Evolutionary conservation across 2,113 vertebrate genomes (phyloP).

Genomic region (Mungos mungo): DNA sequence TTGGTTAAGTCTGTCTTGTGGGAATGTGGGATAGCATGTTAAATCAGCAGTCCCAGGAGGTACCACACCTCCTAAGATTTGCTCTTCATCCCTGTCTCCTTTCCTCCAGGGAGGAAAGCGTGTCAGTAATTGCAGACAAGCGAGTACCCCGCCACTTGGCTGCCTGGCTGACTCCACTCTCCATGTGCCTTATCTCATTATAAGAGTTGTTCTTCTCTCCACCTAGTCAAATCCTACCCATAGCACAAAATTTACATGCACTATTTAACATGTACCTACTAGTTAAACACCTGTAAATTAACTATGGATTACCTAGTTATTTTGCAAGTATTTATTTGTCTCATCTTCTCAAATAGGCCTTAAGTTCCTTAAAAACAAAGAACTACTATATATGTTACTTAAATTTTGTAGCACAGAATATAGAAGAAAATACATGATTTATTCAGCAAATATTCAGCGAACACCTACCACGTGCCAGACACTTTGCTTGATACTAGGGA

Average conservation of each 20-base stretch:
- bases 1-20: background rate
- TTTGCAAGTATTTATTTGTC: background rate
- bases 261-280: background rate
- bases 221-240: background rate
- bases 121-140: background rate
- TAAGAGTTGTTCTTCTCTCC: background rate
- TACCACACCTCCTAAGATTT: background rate
- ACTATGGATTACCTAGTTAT: background rate
- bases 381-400: background rate
- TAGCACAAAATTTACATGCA: background rate
- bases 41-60: background rate
- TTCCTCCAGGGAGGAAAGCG: background rate
- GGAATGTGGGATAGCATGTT: rapidly evolving
- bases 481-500: background rate
- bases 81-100: background rate
- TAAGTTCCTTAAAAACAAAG: background rate
- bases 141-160: background rate
- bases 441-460: background rate
- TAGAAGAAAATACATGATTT: background rate
- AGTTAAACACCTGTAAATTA: background rate
- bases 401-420: background rate
- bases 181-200: background rate
- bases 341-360: background rate
- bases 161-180: background rate
- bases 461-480: background rate